These are phyloP conservation scores for Mycalesis mineus DNA, from an alignment of 2,888 invertebrate genomes.

Conservation along the genomic window DNA sequence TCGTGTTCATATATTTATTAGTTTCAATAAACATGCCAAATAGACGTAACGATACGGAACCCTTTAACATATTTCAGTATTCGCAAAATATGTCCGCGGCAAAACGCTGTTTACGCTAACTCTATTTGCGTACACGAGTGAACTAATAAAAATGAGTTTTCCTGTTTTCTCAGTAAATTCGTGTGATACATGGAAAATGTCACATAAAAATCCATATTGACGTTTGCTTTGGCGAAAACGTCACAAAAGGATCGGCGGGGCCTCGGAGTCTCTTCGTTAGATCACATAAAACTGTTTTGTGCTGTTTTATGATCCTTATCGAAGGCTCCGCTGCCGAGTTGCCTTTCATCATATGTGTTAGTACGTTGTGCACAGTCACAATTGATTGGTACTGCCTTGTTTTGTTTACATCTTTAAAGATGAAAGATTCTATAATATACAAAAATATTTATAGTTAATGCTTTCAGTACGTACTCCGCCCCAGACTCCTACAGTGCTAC, in stretches of 20 bases:
- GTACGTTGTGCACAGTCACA: no score
- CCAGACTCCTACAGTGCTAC: no score
- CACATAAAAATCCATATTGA: constrained; percentile 25
- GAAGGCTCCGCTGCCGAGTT: not conserved
- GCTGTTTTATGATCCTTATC: constrained; percentile 10
- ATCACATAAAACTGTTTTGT: constrained; percentile 18
- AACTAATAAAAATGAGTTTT: constrained; percentile 19
- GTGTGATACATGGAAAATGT: constrained; percentile 23
- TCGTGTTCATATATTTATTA: no score
- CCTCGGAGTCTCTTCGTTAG: constrained; percentile 16
- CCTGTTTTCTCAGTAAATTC: constrained; percentile 25
- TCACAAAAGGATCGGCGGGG: constrained; percentile 16
- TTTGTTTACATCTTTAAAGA: no score
- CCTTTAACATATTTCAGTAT: not conserved
- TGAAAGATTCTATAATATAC: no score
- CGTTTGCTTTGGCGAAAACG: constrained; percentile 19
- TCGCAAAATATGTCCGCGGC: not conserved
- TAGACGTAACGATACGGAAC: not conserved
- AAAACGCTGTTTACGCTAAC: not conserved
- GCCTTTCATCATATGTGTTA: not conserved
- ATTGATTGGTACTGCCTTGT: no score
- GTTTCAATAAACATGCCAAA: no score
- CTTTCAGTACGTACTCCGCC: no score
- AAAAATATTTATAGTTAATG: no score
- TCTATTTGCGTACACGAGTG: constrained; percentile 7